Conservation (phyloP, 1,140 invertebrate genomes). For the Megalonaias nervosa region DNA sequence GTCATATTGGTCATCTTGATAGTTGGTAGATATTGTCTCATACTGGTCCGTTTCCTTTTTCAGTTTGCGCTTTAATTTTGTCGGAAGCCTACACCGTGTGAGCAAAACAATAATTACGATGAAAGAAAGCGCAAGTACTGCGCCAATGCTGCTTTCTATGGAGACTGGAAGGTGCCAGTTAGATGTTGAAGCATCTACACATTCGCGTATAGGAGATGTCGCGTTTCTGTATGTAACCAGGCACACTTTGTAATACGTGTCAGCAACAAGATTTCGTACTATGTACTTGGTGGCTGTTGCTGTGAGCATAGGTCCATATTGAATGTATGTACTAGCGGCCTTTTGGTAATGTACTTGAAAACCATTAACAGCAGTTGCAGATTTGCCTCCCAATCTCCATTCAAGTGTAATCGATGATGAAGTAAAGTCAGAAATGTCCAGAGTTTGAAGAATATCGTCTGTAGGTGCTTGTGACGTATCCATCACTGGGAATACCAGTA, state of each 20-base stretch:
- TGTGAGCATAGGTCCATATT: conserved; percentile 54
- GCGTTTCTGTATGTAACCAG: conserved; percentile 59
- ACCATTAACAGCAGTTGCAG: conserved; percentile 33
- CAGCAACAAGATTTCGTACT: conserved; percentile 60
- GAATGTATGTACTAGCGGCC: conserved; percentile 54
- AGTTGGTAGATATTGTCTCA: conserved; percentile 64
- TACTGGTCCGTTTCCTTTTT: conserved; percentile 52
- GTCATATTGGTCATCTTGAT: conserved; percentile 54
- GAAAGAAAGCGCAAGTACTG: conserved; percentile 61
- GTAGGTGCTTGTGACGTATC: conserved; percentile 22
- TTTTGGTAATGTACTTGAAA: conserved; percentile 60
- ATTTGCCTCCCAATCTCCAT: conserved; percentile 39
- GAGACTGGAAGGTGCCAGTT: conserved; percentile 68
- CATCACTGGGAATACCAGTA: conserved; percentile 9
- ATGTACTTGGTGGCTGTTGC: conserved; percentile 41
- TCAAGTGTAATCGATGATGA: conserved; percentile 54
- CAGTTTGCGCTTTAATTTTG: conserved; percentile 45
- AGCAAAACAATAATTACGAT: conserved; percentile 65
- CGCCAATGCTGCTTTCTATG: conserved; percentile 66
- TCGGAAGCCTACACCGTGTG: conserved; percentile 52
- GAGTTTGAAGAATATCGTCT: conserved; percentile 28
- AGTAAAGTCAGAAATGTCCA: conserved; percentile 48
- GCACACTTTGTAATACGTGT: conserved; percentile 67
- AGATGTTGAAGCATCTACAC: conserved; percentile 62
- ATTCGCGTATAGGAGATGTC: conserved; percentile 46